A percentile compares a stretch with the other conserved stretches of the same genome.
These are phyloP conservation scores for Ochotona curzoniae DNA, from an alignment of 2,113 vertebrate genomes.

Conservation along the genomic window DNA sequence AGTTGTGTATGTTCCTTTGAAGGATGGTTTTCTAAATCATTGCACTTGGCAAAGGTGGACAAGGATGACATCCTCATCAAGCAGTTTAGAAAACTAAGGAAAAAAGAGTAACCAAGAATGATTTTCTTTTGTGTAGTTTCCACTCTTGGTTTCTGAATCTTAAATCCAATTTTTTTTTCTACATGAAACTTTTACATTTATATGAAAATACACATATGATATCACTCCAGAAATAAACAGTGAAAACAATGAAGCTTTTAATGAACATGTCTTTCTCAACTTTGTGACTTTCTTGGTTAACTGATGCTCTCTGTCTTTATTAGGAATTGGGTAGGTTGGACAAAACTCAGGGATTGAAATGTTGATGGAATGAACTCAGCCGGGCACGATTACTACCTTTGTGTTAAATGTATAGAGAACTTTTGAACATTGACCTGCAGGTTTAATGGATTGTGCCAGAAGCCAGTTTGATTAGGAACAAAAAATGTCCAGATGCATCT, in stretches of 20 bases:
- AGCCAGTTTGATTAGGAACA: not conserved
- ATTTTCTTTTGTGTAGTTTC: not conserved
- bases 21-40: not conserved
- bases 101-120: no score
- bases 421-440: not conserved
- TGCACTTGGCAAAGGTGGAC: no score
- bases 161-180: not conserved
- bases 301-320: slow-evolving; percentile 63
- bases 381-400: not conserved
- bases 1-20: not conserved
- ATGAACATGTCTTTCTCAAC: slow-evolving; percentile 15
- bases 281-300: slow-evolving; percentile 42
- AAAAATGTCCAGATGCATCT: not conserved
- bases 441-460: not conserved
- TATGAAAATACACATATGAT: not conserved
- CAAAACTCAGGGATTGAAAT: slow-evolving; percentile 28
- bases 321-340: slow-evolving; percentile 47
- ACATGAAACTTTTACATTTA: not conserved
- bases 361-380: not conserved
- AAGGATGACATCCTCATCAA: no score
- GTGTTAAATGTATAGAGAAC: not conserved
- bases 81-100: no score
- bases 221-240: slow-evolving; percentile 35
- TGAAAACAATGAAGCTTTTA: slow-evolving; percentile 55
- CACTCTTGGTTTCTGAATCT: not conserved